These are phyloP conservation scores for Ganaspis sp. DNA, from an alignment of 1,140 invertebrate species.

Conservation along the genomic window DNA sequence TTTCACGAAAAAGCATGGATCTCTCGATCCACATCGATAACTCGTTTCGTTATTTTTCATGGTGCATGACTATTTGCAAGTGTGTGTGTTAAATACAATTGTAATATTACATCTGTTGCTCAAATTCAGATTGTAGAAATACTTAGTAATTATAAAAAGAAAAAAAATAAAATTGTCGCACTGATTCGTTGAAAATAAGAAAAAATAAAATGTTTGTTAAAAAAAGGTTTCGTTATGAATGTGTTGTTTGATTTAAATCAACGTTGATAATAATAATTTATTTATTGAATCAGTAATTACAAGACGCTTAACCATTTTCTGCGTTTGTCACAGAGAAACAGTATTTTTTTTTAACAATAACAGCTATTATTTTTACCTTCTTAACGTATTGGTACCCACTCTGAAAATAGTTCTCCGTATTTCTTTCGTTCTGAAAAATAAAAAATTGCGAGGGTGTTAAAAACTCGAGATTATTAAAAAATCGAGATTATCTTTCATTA, in stretches of 20 bases:
- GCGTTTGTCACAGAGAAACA: slow-evolving; percentile 12
- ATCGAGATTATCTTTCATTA: no score
- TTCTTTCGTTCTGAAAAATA: slow-evolving; percentile 80
- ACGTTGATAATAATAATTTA: slow-evolving; percentile 50
- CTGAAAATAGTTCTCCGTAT: slow-evolving; percentile 78
- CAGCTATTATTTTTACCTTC: slow-evolving; percentile 38
- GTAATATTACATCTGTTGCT: slow-evolving; percentile 13
- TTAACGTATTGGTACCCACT: slow-evolving; percentile 82
- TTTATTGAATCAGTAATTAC: slow-evolving; percentile 48
- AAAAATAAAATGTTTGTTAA: slow-evolving; percentile 35
- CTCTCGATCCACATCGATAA: not conserved
- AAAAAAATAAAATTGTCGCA: slow-evolving; percentile 19
- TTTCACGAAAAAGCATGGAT: not conserved
- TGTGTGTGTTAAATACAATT: slow-evolving; percentile 13
- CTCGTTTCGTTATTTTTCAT: not conserved
- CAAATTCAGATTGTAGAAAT: slow-evolving; percentile 19
- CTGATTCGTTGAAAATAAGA: slow-evolving; percentile 17
- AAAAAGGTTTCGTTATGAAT: slow-evolving; percentile 46
- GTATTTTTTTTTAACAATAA: slow-evolving; percentile 33
- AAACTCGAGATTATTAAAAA: no score
- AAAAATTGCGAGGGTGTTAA: no score
- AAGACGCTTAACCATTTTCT: slow-evolving; percentile 40
- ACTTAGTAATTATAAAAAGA: not conserved
- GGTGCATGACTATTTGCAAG: slow-evolving; percentile 20
- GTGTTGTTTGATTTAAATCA: slow-evolving; percentile 47